A percentile compares a stretch with the other conserved stretches of the same genome.
Conservation (phyloP, 2,888 invertebrate species). For the Matsumyia berberina region DNA sequence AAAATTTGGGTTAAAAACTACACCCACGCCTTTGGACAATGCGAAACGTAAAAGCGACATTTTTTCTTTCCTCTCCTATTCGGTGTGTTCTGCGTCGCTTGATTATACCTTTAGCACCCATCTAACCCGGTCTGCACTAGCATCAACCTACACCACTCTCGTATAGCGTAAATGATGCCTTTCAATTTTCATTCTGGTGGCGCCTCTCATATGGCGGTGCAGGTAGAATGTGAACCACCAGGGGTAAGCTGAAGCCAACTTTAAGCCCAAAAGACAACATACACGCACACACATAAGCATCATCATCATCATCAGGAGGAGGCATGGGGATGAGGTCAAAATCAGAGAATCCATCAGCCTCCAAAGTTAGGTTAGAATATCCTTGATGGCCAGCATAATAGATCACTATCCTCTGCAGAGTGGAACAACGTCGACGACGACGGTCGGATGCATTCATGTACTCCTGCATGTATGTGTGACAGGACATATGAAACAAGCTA, state of each 20-base stretch:
- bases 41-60: conserved; percentile 41
- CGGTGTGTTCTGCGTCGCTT: conserved; percentile 46
- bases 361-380: conserved; percentile 61
- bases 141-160: too few species aligned
- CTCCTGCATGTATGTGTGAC: conserved; percentile 12
- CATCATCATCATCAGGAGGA: background rate
- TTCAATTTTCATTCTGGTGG: conserved; percentile 65
- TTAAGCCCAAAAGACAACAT: conserved; percentile 56
- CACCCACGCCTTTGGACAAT: conserved; percentile 54
- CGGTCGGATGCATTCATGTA: background rate
- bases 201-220: conserved; percentile 40
- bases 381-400: conserved; percentile 70
- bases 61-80: background rate
- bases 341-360: conserved; percentile 67
- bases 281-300: conserved; percentile 8
- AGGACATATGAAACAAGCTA: conserved; percentile 60
- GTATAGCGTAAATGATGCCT: conserved; percentile 44
- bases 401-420: conserved; percentile 61
- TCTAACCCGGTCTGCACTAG: conserved; percentile 1
- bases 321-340: conserved; percentile 36
- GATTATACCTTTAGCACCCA: conserved; percentile 62
- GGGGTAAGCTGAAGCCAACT: conserved; percentile 52
- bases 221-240: conserved; percentile 23
- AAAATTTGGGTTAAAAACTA: conserved; percentile 52
- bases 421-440: conserved; percentile 21